A percentile compares a stretch with the other conserved stretches of the same genome.
Evolutionary conservation across 2,113 vertebrate species (phyloP).

Genomic region (Strigops habroptila): DNA sequence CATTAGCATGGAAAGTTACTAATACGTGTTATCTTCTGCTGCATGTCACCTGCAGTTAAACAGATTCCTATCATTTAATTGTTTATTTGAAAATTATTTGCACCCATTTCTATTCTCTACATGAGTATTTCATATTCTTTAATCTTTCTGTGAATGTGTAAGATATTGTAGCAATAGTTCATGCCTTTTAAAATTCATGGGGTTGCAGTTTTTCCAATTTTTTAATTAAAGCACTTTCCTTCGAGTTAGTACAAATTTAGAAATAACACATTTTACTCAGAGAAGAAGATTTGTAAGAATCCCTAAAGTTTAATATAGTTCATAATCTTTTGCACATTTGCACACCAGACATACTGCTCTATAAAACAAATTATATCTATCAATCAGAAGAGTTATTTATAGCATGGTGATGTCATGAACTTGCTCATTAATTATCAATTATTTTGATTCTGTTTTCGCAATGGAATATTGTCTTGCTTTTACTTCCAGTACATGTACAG

Average conservation of each 20-base stretch:
- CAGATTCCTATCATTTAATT: conserved; percentile 11
- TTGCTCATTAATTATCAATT: not conserved
- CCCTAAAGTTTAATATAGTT: not conserved
- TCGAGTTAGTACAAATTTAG: not conserved
- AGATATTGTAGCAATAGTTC: not conserved
- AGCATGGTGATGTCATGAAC: not conserved
- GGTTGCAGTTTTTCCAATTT: not conserved
- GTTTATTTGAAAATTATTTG: conserved; percentile 14
- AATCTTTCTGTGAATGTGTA: not conserved
- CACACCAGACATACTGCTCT: not conserved
- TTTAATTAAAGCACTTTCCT: not conserved
- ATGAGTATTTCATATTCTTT: not conserved
- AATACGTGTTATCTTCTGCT: not conserved
- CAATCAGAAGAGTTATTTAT: not conserved
- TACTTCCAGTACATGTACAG: not conserved
- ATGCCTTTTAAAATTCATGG: not conserved
- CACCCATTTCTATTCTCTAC: not conserved
- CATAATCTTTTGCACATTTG: not conserved
- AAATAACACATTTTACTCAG: not conserved
- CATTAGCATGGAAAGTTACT: not conserved
- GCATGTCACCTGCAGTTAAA: conserved; percentile 14
- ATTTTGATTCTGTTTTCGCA: not conserved
- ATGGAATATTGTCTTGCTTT: not conserved
- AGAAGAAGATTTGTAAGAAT: not conserved
- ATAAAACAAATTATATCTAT: not conserved